Conservation (phyloP, 2,113 vertebrate genomes). For the Xiphophorus couchianus region DNA sequence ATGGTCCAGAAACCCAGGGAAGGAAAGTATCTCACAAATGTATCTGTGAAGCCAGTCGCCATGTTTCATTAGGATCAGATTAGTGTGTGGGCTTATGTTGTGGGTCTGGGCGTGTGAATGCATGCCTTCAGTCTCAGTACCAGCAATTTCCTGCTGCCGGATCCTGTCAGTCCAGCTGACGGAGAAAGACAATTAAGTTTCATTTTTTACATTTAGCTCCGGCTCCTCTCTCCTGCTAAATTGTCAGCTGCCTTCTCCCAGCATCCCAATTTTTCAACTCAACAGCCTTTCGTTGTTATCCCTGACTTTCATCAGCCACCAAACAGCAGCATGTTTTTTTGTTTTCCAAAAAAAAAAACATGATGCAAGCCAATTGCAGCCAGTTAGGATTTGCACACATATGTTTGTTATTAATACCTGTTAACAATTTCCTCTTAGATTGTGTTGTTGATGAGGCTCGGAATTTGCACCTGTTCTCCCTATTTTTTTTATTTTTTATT, state of each 20-base stretch:
- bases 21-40: too few species aligned
- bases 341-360: too few species aligned
- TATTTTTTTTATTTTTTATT: neutral
- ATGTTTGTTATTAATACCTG: neutral
- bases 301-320: neutral
- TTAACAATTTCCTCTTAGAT: neutral
- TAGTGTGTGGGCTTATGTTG: neutral
- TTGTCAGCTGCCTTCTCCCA: constrained; percentile 27
- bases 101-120: neutral
- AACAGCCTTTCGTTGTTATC: constrained; percentile 6
- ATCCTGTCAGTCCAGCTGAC: constrained; percentile 46
- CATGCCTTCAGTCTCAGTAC: neutral
- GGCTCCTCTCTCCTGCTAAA: constrained; percentile 5
- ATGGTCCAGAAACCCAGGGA: neutral
- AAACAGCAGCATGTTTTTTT: constrained; percentile 7
- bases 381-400: constrained; percentile 38
- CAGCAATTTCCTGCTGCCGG: constrained; percentile 54
- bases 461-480: constrained; percentile 1
- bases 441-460: neutral
- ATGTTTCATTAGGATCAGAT: neutral
- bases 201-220: constrained; percentile 29
- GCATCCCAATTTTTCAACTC: neutral
- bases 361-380: neutral
- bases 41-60: too few species aligned
- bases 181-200: constrained; percentile 47